phyloP scores from a whole-genome alignment of 2,888 invertebrate genomes.

The Oscheius onirici region DNA sequence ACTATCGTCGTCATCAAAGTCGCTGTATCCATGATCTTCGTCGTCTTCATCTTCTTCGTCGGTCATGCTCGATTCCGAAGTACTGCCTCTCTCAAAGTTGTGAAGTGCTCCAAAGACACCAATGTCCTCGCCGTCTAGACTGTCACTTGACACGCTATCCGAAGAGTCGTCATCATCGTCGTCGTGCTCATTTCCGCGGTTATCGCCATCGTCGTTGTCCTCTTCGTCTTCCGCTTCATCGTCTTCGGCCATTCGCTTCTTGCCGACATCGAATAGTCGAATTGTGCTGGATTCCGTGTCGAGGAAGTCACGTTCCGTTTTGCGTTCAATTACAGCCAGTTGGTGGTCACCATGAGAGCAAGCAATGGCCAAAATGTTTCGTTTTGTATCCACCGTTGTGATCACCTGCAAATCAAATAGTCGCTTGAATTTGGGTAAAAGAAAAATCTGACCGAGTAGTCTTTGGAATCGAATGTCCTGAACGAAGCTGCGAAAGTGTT shows the following conservation, averaged over 20 bases:
- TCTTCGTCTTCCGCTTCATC: constrained; percentile 34
- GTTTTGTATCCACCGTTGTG: constrained; percentile 30
- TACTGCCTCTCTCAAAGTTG: background rate
- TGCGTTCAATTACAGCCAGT: constrained; percentile 21
- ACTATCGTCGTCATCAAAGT: background rate
- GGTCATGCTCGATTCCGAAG: background rate
- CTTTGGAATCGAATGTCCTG: constrained; percentile 26
- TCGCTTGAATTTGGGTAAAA: background rate
- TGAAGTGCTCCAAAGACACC: constrained; percentile 21
- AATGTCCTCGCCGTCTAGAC: constrained; percentile 6
- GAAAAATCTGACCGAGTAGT: constrained; percentile 26
- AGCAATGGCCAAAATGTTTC: constrained; percentile 19
- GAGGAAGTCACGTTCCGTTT: background rate
- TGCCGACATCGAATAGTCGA: constrained; percentile 30
- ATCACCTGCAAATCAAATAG: constrained; percentile 29
- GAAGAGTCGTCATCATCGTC: constrained; percentile 13
- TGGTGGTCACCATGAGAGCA: constrained; percentile 17
- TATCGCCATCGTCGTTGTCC: constrained; percentile 26
- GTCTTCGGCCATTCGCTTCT: constrained; percentile 27
- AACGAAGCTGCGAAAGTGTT: constrained; percentile 10
- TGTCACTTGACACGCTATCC: constrained; percentile 10
- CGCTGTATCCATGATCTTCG: constrained; percentile 1
- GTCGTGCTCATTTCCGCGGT: constrained; percentile 10
- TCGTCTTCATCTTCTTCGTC: constrained; percentile 20
- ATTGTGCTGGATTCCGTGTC: constrained; percentile 20